A percentile compares a stretch with the other conserved stretches of the same genome.
These are phyloP conservation scores for Saguinus midas DNA, from an alignment of 2,113 vertebrate genomes.

Conservation along the genomic window DNA sequence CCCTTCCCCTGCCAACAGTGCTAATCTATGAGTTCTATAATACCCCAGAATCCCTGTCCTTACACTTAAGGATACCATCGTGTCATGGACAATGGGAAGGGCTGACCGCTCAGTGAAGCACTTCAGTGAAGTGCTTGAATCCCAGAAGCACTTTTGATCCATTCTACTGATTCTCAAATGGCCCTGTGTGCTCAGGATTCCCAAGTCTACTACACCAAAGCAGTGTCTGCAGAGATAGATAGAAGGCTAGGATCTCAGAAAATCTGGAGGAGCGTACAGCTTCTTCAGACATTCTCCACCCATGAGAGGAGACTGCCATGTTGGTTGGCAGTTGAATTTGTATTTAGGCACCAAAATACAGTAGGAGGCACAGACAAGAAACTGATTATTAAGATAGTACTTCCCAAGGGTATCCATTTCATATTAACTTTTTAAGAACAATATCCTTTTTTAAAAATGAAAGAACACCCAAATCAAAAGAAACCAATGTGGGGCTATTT, in stretches of 20 bases:
- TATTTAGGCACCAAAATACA: background rate
- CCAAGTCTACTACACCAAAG: background rate
- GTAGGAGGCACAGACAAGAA: background rate
- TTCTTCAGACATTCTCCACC: background rate
- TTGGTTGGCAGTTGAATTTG: background rate
- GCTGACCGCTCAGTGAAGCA: background rate
- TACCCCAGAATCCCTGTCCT: background rate
- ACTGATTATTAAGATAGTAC: background rate
- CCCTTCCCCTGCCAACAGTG: background rate
- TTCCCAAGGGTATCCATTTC: background rate
- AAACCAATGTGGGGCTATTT: background rate
- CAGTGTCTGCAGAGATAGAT: background rate
- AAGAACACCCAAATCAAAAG: slow-evolving; percentile 33
- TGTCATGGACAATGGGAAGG: rapidly evolving
- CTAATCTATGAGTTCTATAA: background rate
- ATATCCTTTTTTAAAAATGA: slow-evolving; percentile 5
- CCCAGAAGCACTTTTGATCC: background rate
- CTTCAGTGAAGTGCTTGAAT: background rate
- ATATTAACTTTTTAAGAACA: slow-evolving; percentile 26
- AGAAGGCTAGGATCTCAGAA: background rate
- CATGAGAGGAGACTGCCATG: background rate
- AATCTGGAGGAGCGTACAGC: background rate
- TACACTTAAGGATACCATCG: background rate
- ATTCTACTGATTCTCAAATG: background rate
- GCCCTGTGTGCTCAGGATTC: background rate